Evolutionary conservation across 2,113 vertebrate species (phyloP).

Genomic region (Cercopithecus mona): DNA sequence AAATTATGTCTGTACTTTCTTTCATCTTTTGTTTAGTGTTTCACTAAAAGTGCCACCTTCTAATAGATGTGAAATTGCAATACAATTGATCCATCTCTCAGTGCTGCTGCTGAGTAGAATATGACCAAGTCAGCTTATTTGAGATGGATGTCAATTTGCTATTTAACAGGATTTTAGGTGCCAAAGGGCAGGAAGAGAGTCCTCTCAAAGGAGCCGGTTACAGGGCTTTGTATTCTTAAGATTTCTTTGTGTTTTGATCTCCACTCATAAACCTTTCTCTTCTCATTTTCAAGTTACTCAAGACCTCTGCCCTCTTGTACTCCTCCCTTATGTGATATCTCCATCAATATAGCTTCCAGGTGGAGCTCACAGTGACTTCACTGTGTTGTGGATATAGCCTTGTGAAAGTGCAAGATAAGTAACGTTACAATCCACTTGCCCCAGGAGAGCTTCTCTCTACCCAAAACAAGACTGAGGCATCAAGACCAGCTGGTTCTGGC

Average conservation of each 20-base stretch:
- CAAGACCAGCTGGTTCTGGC: neutral
- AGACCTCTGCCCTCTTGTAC: neutral
- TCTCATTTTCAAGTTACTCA: neutral
- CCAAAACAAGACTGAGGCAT: neutral
- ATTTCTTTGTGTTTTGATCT: neutral
- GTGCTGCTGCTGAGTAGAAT: too few relatives aligned
- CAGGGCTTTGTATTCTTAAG: too few relatives aligned
- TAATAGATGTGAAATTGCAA: too few relatives aligned
- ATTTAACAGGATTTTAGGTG: too few relatives aligned
- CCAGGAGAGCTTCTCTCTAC: neutral
- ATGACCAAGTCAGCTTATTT: too few relatives aligned
- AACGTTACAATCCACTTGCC: neutral
- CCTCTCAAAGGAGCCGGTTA: too few relatives aligned
- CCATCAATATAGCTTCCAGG: neutral
- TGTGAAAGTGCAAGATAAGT: neutral
- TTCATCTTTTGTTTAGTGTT: too few relatives aligned
- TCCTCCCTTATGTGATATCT: neutral
- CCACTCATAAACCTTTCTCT: neutral
- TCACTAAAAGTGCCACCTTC: too few relatives aligned
- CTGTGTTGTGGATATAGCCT: neutral
- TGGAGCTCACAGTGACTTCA: neutral
- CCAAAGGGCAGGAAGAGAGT: too few relatives aligned
- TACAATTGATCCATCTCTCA: too few relatives aligned
- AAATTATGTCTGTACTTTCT: too few relatives aligned
- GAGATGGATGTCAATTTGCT: too few relatives aligned